phyloP scores from a whole-genome alignment of 2,888 invertebrate species.

The Cenopis cana region DNA sequence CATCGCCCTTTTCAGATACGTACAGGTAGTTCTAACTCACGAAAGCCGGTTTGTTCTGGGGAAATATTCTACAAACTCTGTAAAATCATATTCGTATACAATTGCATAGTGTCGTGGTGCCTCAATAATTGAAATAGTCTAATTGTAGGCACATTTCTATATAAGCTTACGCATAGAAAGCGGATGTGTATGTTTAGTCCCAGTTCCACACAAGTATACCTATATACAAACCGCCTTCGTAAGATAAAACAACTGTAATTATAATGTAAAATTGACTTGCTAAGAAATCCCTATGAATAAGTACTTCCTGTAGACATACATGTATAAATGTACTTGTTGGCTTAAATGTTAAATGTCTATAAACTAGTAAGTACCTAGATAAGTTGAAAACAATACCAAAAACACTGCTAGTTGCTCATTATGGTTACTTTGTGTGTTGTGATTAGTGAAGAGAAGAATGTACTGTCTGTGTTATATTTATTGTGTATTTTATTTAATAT shows the following conservation, averaged over 20 bases:
- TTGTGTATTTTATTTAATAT: background rate
- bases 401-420: conserved; percentile 43
- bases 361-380: conserved; percentile 14
- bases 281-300: background rate
- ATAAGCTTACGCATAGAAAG: background rate
- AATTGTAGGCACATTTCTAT: background rate
- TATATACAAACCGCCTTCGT: background rate
- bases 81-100: background rate
- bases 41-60: background rate
- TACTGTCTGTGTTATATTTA: conserved; percentile 8
- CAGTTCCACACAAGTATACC: background rate
- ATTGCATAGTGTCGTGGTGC: no score
- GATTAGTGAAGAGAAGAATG: conserved; percentile 15
- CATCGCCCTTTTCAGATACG: background rate
- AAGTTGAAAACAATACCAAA: conserved; percentile 37
- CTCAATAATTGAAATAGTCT: no score
- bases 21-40: background rate
- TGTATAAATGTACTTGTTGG: conserved; percentile 1
- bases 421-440: conserved; percentile 29
- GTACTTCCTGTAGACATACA: background rate
- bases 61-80: background rate
- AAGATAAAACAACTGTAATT: background rate
- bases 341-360: background rate
- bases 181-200: background rate
- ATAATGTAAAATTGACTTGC: background rate